These are phyloP conservation scores for Augochlorella aurata DNA, from an alignment of 2,888 invertebrate species.

Conservation along the genomic window DNA sequence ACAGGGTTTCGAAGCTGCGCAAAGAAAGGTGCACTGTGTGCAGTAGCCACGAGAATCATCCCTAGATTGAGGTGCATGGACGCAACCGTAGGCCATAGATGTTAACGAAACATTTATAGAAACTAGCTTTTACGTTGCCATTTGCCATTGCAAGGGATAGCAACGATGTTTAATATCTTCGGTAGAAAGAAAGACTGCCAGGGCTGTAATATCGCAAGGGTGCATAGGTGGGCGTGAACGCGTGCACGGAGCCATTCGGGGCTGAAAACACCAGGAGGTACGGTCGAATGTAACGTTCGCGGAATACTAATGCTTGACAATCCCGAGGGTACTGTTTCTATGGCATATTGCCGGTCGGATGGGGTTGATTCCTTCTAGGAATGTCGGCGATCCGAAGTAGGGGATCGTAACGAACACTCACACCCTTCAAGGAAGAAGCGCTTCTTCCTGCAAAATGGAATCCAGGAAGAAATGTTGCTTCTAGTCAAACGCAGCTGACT, in stretches of 20 bases:
- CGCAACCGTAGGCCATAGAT: too few species aligned
- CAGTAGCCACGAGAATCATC: too few species aligned
- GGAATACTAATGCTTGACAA: constrained; percentile 74
- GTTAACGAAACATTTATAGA: too few species aligned
- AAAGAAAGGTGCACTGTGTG: too few species aligned
- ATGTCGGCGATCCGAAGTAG: constrained; percentile 41
- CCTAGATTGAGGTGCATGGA: too few species aligned
- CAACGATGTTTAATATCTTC: constrained; percentile 61
- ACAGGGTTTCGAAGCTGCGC: too few species aligned
- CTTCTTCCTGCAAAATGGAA: constrained; percentile 14
- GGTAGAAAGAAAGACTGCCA: constrained; percentile 38
- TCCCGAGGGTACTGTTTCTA: constrained; percentile 70
- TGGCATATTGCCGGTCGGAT: constrained; percentile 72
- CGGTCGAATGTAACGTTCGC: constrained; percentile 63
- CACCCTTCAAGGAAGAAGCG: background rate
- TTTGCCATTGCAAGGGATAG: constrained; percentile 50
- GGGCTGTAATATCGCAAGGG: constrained; percentile 46
- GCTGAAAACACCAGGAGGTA: constrained; percentile 72
- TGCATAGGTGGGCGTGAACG: constrained; percentile 5
- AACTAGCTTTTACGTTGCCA: constrained; percentile 47
- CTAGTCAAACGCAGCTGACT: background rate
- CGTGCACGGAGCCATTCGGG: constrained; percentile 29
- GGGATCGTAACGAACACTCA: constrained; percentile 52
- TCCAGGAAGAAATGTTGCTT: background rate
- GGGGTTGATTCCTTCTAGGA: constrained; percentile 55